Evolutionary conservation across 92 coral and sea anemone species (phyloP).

Genomic region (Heliopora coerulea): DNA sequence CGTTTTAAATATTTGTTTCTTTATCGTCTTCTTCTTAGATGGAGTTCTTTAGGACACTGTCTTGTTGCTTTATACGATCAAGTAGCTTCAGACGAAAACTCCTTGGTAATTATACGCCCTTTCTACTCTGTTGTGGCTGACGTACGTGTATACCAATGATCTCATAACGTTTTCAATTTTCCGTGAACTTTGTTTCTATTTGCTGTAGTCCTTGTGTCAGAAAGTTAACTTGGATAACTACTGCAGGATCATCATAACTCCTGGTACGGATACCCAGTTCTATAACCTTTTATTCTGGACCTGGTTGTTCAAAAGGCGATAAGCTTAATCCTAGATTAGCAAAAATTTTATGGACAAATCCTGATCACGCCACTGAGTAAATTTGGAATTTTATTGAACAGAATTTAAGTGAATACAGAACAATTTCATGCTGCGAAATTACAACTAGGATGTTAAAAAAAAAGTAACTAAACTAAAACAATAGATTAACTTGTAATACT

Average conservation of each 20-base stretch:
- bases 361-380: too few species aligned
- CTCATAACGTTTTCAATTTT: not conserved
- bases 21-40: conserved; percentile 44
- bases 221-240: conserved; percentile 85
- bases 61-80: conserved; percentile 85
- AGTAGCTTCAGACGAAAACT: conserved; percentile 80
- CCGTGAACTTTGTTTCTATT: not conserved
- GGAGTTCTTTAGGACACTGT: conserved; percentile 94
- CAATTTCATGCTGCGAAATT: too few species aligned
- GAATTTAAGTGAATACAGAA: not conserved
- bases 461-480: too few species aligned
- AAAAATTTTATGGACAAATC: too few species aligned
- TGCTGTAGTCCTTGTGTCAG: conserved; percentile 75
- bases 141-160: not conserved
- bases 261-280: too few species aligned
- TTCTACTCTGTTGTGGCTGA: not conserved
- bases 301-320: too few species aligned
- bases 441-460: too few species aligned
- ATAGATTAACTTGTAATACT: too few species aligned
- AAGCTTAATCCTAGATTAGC: too few species aligned
- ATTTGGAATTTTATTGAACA: not conserved
- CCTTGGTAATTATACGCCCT: conserved; percentile 57
- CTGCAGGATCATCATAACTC: conserved; percentile 89
- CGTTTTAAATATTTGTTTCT: not conserved
- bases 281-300: too few species aligned